Evolutionary conservation across 2,888 invertebrate genomes (phyloP).

Genomic region (Drosophila recens): DNA sequence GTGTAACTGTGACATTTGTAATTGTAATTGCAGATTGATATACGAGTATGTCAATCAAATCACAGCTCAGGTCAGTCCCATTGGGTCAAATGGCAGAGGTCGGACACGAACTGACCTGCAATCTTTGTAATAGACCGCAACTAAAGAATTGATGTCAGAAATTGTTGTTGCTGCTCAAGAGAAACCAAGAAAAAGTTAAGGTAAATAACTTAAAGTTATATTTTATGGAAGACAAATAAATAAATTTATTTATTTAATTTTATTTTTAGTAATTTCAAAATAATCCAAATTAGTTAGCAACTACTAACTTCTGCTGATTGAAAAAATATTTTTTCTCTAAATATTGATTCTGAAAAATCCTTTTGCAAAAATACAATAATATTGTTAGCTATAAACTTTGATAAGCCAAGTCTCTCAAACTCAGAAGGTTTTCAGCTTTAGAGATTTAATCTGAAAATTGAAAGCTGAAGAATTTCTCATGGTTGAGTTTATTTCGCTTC

Average conservation of each 20-base stretch:
- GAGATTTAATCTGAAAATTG: background rate
- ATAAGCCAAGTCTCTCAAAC: background rate
- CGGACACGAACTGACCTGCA: conserved; percentile 38
- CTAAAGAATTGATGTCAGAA: background rate
- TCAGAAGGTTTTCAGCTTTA: background rate
- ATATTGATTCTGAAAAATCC: too few species aligned
- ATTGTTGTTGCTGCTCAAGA: too few species aligned
- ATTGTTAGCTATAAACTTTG: too few species aligned
- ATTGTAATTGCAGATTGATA: conserved; percentile 19
- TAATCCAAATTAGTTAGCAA: too few species aligned
- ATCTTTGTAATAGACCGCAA: conserved; percentile 13
- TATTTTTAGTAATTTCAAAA: too few species aligned
- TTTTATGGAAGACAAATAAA: too few species aligned
- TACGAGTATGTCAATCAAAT: conserved; percentile 51
- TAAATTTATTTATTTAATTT: too few species aligned
- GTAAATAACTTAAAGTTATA: background rate
- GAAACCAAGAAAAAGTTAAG: background rate
- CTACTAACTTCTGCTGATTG: too few species aligned
- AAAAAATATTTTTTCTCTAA: too few species aligned
- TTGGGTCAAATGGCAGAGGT: conserved; percentile 66
- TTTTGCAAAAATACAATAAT: too few species aligned
- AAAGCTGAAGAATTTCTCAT: background rate
- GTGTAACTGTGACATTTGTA: conserved; percentile 53
- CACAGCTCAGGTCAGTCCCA: conserved; percentile 15
- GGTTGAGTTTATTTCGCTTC: conserved; percentile 7